phyloP scores from a whole-genome alignment of 2,888 invertebrate species.

The Pristionchus entomophagus region DNA sequence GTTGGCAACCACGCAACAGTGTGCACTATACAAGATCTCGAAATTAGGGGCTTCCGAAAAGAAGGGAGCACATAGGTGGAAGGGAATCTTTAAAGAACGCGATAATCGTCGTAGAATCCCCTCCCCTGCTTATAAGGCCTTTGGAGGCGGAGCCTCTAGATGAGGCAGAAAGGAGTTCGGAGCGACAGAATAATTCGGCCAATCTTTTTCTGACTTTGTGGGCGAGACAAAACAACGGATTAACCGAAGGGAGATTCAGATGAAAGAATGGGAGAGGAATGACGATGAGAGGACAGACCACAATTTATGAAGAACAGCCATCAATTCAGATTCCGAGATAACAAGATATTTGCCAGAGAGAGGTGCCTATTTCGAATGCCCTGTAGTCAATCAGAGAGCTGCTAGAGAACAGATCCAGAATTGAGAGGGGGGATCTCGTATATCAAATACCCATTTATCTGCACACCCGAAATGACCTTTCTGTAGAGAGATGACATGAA shows the following conservation, averaged over 20 bases:
- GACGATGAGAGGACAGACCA: neutral
- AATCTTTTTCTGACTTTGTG: too few species aligned
- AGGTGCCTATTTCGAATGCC: neutral
- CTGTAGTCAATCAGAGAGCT: conserved; percentile 8
- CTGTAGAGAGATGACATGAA: too few species aligned
- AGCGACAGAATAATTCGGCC: conserved; percentile 22
- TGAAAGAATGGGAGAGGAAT: neutral
- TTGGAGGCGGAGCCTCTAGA: neutral
- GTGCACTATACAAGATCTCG: neutral
- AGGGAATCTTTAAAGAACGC: too few species aligned
- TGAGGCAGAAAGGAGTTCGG: neutral
- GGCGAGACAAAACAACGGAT: conserved; percentile 29
- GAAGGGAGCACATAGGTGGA: conserved; percentile 4
- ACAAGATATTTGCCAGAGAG: neutral
- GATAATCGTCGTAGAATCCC: too few species aligned
- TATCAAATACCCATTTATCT: neutral
- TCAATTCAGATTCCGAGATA: neutral
- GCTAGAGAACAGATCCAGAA: too few species aligned
- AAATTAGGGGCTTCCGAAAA: neutral
- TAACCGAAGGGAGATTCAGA: neutral
- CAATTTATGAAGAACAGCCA: neutral
- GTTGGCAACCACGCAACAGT: neutral
- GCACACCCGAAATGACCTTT: neutral
- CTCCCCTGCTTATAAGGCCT: neutral
- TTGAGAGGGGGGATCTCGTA: too few species aligned